These are phyloP conservation scores for Tachypleus tridentatus DNA, from an alignment of 1,140 invertebrate species.

Conservation along the genomic window DNA sequence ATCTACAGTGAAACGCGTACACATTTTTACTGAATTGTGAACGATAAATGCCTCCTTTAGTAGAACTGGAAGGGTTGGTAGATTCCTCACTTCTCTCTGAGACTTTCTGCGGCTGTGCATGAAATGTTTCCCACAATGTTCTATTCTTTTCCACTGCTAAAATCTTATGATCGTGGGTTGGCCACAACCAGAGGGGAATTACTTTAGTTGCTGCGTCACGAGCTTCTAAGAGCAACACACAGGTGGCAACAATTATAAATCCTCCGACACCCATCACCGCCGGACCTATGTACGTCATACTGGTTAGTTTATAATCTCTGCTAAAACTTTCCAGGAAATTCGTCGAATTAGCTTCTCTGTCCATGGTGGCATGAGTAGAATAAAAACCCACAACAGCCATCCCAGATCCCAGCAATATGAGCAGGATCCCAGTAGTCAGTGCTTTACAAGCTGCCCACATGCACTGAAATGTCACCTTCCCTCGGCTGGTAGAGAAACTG, in stretches of 20 bases:
- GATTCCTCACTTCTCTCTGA: too few relatives aligned
- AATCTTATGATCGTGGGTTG: constrained; percentile 13
- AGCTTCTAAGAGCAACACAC: constrained; percentile 87
- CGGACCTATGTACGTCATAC: constrained; percentile 78
- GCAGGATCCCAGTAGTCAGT: constrained; percentile 61
- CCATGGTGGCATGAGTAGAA: constrained; percentile 46
- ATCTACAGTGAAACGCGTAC: too few relatives aligned
- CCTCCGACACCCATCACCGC: constrained; percentile 88
- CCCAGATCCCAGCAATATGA: constrained; percentile 69
- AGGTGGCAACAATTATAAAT: constrained; percentile 83
- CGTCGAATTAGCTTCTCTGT: constrained; percentile 14
- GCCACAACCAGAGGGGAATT: constrained; percentile 17
- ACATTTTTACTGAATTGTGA: too few relatives aligned
- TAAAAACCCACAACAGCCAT: constrained; percentile 74
- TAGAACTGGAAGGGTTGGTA: too few relatives aligned
- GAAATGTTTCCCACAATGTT: constrained; percentile 19
- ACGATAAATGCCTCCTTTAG: too few relatives aligned
- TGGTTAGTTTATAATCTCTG: constrained; percentile 53
- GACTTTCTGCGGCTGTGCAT: not conserved
- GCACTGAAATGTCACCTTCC: constrained; percentile 36
- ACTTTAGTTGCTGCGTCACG: constrained; percentile 24
- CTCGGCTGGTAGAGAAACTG: constrained; percentile 14
- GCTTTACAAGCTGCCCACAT: constrained; percentile 83
- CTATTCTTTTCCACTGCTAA: constrained; percentile 13
- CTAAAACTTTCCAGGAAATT: constrained; percentile 17